Evolutionary conservation across 2,888 invertebrate genomes (phyloP), one percentile per base, ranked within the genome.

Genomic region (Tenthredo livida): DNA sequence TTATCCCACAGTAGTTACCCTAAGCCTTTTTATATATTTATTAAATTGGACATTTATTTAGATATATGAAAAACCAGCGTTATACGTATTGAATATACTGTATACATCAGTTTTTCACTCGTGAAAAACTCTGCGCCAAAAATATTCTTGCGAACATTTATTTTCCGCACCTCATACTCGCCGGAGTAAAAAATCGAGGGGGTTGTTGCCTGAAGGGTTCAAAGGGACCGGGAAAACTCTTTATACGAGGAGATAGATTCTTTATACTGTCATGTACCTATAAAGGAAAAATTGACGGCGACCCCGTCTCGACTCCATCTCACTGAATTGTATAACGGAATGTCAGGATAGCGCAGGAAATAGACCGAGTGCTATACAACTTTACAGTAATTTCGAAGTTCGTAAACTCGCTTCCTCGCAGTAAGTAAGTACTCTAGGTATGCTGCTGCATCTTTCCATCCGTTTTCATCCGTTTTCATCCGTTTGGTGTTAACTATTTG

Each of bases 141-240:
- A 54, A 54, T 54, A n/a, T 54, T 54, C 7, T n/a, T 7, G 50
- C 17, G 50, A n/a, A 61, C 21, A 21, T n/a, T 21, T 61, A 33
- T 29, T 29, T 67, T 29, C 29, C 50, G 25, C 43, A 29, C 75
- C 9, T 75, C 12, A 0, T 21, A 15, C 40, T n/a, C 12, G 29
- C 21, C 7, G 7, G 47, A 47, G 75, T 21, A 25, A 47, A 21
- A 75, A 75, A 75, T 75, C 40, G 21, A 43, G 47, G 47, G 21
- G 47, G 75, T 25, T 75, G 21, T 50, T 50, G 77, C 77, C 77
- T 17, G 25, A n/a, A 50, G 54, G 77, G 50, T 29, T 77, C 77
- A 50, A 33, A 77, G 50, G 33, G 54, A 50, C 50, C 6, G 50
- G 17, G 29, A 25, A 77, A 54, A 77, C 54, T 77, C 77, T 50